These are phyloP conservation scores for Metopia argyrocephala DNA, from an alignment of 2,888 invertebrate species.

Conservation along the genomic window DNA sequence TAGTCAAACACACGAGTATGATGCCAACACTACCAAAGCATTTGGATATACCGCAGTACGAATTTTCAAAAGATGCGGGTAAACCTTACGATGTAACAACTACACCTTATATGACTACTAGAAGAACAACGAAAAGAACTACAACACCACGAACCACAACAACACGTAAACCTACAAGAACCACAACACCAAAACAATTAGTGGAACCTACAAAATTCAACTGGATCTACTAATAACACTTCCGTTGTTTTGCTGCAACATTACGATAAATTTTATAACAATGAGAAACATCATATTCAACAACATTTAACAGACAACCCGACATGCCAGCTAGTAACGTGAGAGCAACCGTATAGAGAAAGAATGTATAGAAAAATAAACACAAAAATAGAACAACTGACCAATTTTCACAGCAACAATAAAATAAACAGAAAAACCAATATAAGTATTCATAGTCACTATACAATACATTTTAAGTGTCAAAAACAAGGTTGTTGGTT, in stretches of 20 bases:
- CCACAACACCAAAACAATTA: constrained; percentile 26
- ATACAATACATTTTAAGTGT: constrained; percentile 32
- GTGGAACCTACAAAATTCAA: constrained; percentile 34
- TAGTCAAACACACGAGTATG: constrained; percentile 60
- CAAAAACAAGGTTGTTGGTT: constrained; percentile 33
- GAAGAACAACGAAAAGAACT: constrained; percentile 25
- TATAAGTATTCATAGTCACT: constrained; percentile 1
- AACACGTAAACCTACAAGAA: constrained; percentile 35
- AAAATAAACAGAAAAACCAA: constrained; percentile 13
- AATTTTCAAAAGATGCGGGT: constrained; percentile 21
- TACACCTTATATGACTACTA: constrained; percentile 5
- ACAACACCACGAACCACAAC: constrained; percentile 13
- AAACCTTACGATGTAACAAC: not conserved
- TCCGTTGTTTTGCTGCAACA: no score
- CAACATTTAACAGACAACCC: not conserved
- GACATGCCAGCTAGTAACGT: not conserved
- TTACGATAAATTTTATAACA: no score
- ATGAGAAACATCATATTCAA: no score
- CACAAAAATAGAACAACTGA: no score
- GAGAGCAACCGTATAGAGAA: constrained; percentile 29
- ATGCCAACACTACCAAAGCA: constrained; percentile 70
- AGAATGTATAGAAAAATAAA: constrained; percentile 21
- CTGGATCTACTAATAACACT: constrained; percentile 52
- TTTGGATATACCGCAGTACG: constrained; percentile 67
- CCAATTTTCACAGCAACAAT: no score